Percentiles rank a stretch among this genome's conserved stretches.
These are phyloP conservation scores for Tenthredo distinguenda DNA, from an alignment of 2,888 invertebrate genomes.

Conservation along the genomic window DNA sequence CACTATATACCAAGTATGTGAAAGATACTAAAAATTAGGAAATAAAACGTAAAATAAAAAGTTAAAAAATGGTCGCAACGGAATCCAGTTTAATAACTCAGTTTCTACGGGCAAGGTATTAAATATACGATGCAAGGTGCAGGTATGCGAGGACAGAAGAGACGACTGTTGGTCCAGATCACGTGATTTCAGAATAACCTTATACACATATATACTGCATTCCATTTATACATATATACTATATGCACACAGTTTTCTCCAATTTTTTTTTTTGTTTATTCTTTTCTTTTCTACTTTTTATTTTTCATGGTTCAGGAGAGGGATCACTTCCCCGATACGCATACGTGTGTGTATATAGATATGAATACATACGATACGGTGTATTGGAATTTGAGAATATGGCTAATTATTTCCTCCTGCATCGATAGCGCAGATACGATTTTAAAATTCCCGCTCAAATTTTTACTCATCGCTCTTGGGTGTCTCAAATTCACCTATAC, in stretches of 20 bases:
- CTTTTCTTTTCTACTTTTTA: background rate
- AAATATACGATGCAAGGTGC: background rate
- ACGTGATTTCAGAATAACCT: background rate
- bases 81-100: constrained; percentile 14
- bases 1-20: background rate
- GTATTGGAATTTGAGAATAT: background rate
- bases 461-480: background rate
- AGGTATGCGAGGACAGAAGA: constrained; percentile 6
- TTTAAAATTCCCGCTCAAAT: background rate
- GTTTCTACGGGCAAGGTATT: background rate
- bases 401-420: background rate
- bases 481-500: background rate
- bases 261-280: background rate
- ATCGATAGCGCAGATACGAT: background rate
- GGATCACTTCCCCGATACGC: background rate
- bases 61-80: background rate
- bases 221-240: background rate
- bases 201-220: background rate
- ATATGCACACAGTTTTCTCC: background rate
- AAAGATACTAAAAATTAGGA: background rate
- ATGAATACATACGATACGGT: background rate
- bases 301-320: background rate
- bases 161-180: background rate
- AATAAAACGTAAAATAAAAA: background rate
- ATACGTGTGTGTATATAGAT: background rate